These are phyloP conservation scores for Eulimnadia texana DNA, from an alignment of 1,140 invertebrate genomes.

Conservation along the genomic window DNA sequence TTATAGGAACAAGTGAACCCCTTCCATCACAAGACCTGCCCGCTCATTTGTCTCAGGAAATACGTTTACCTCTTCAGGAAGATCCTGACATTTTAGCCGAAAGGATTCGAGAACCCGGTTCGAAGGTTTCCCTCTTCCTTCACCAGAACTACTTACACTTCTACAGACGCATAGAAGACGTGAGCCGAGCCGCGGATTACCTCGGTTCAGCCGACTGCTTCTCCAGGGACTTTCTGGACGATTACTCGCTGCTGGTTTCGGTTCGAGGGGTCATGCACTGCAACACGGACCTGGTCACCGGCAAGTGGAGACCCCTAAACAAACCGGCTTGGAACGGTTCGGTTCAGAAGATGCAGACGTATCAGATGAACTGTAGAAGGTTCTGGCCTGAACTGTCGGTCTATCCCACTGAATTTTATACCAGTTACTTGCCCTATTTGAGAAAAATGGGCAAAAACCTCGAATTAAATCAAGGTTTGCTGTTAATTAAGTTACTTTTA, in stretches of 20 bases:
- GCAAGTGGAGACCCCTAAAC: not conserved
- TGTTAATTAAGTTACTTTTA: not conserved
- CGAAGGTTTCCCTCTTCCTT: constrained; percentile 5
- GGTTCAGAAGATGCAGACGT: not conserved
- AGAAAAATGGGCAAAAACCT: not conserved
- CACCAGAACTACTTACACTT: constrained; percentile 1
- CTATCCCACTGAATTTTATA: not conserved
- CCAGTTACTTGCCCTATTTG: not conserved
- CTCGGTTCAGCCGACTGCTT: not conserved
- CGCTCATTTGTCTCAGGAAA: not conserved
- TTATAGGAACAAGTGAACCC: not conserved
- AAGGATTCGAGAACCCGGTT: not conserved
- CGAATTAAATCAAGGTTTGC: not conserved
- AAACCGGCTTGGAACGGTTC: not conserved
- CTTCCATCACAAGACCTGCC: not conserved
- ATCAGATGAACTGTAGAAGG: not conserved
- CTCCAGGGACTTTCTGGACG: not conserved
- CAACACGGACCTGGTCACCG: not conserved
- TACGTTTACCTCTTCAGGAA: not conserved
- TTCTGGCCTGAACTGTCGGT: not conserved
- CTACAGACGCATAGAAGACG: not conserved
- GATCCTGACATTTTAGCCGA: not conserved
- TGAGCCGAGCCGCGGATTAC: not conserved
- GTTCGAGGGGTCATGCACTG: not conserved
- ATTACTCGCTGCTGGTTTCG: constrained; percentile 1